These are phyloP conservation scores for Labeo calbasu DNA, from an alignment of 2,797 vertebrate genomes.

Conservation along the genomic window DNA sequence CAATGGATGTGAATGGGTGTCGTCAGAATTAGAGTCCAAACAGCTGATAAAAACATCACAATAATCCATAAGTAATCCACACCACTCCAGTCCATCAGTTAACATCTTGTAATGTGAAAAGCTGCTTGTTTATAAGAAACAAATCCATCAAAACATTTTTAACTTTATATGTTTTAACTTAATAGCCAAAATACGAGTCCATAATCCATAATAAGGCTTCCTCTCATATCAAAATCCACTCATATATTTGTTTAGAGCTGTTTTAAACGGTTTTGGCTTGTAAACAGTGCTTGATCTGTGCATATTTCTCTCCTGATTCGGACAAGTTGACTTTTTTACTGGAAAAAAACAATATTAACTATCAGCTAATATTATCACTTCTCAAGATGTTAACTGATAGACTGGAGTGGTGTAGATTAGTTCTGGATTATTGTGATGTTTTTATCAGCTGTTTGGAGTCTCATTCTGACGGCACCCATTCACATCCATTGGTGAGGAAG, in stretches of 20 bases:
- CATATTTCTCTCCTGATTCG: too few relatives aligned
- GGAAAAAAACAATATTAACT: too few relatives aligned
- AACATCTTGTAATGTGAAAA: neutral
- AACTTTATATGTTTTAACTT: too few relatives aligned
- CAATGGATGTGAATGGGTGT: neutral
- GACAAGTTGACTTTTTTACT: too few relatives aligned
- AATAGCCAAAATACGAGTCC: too few relatives aligned
- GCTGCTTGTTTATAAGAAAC: too few relatives aligned
- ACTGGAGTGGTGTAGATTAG: neutral
- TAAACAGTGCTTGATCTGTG: too few relatives aligned
- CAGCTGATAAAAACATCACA: neutral
- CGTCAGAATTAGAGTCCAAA: neutral
- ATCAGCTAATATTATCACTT: neutral
- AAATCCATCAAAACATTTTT: too few relatives aligned
- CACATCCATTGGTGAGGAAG: neutral
- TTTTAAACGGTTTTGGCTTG: too few relatives aligned
- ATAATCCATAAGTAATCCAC: neutral
- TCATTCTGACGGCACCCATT: neutral
- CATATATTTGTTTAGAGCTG: too few relatives aligned
- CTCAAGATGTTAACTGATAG: neutral
- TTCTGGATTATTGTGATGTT: neutral
- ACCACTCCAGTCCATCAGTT: neutral
- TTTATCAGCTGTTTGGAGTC: neutral
- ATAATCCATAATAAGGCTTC: too few relatives aligned
- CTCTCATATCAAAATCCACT: too few relatives aligned